Evolutionary conservation across 2,797 vertebrate genomes (phyloP).

Genomic region (Psittacula echo): DNA sequence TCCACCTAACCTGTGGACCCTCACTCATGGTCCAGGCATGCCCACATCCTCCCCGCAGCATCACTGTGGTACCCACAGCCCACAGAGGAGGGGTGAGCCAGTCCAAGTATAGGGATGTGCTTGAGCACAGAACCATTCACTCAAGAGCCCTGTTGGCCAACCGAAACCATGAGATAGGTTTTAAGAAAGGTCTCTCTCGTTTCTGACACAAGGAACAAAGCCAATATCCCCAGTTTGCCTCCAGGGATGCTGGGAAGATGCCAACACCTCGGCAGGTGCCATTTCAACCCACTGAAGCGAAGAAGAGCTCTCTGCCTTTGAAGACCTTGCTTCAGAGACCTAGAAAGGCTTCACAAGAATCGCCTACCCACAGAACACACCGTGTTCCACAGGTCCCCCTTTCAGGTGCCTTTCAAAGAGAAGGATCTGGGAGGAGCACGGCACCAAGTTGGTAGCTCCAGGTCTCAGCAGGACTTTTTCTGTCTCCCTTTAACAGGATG

Average conservation of each 20-base stretch:
- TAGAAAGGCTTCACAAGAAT: not conserved
- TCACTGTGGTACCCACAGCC: not conserved
- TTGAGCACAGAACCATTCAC: rapidly evolving
- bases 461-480: not conserved
- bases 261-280: not conserved
- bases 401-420: not conserved
- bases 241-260: not conserved
- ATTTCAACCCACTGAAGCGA: rapidly evolving
- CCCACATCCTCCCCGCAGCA: not conserved
- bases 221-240: not conserved
- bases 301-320: not conserved
- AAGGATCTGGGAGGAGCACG: not conserved
- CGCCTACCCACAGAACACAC: not conserved
- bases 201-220: not conserved
- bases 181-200: not conserved
- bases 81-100: rapidly evolving
- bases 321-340: not conserved
- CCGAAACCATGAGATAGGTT: not conserved
- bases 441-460: not conserved
- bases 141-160: not conserved
- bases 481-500: not conserved
- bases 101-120: not conserved
- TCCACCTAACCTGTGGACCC: not conserved
- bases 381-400: not conserved
- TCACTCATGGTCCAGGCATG: not conserved